Evolutionary conservation across 2,113 vertebrate genomes (phyloP).

Genomic region (Triplophysa siluroides): DNA sequence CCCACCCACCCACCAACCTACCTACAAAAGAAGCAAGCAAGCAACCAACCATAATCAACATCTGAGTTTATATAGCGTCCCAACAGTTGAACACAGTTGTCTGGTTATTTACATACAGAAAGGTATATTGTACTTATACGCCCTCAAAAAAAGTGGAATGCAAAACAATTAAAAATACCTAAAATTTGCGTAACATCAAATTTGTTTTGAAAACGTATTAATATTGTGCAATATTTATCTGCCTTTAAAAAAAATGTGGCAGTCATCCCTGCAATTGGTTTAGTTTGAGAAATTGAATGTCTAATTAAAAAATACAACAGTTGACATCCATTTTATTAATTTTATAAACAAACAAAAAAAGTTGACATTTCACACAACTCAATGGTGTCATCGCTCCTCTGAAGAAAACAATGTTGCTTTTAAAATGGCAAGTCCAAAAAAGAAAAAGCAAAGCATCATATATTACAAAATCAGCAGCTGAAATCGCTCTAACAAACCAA

Average conservation of each 20-base stretch:
- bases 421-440: constrained; percentile 61
- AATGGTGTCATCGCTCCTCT: constrained; percentile 60
- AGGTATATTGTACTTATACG: constrained; percentile 47
- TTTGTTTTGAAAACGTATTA: constrained; percentile 75
- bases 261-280: constrained; percentile 89
- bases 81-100: constrained; percentile 69
- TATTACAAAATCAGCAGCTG: constrained; percentile 55
- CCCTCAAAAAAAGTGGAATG: constrained; percentile 77
- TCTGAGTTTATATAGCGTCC: constrained; percentile 68
- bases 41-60: constrained; percentile 61
- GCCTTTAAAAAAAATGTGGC: constrained; percentile 83
- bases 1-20: constrained; percentile 4
- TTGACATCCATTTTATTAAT: constrained; percentile 66
- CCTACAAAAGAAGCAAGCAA: constrained; percentile 53
- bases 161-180: constrained; percentile 75
- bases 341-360: constrained; percentile 61
- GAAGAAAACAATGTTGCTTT: constrained; percentile 53
- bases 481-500: constrained; percentile 63
- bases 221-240: constrained; percentile 92
- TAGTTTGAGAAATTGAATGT: constrained; percentile 73
- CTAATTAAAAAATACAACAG: constrained; percentile 65
- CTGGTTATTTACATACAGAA: constrained; percentile 74
- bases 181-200: constrained; percentile 71
- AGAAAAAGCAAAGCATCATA: constrained; percentile 62
- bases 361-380: constrained; percentile 59